Conservation (phyloP, 2,888 invertebrate genomes). For the Labia minor region DNA sequence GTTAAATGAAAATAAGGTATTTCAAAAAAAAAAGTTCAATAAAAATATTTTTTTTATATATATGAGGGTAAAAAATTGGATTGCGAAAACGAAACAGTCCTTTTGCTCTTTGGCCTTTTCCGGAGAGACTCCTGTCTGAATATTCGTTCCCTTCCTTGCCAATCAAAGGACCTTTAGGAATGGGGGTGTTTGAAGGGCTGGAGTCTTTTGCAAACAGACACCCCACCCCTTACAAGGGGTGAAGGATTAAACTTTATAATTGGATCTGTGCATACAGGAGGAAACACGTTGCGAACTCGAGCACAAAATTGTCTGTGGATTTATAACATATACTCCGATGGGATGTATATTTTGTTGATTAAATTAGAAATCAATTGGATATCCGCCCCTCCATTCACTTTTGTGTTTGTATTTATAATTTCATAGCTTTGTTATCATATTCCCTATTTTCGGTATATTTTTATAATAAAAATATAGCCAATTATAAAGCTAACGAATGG, state of each 20-base stretch:
- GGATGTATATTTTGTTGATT: not conserved
- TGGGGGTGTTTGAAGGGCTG: not conserved
- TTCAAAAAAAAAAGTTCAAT: no score
- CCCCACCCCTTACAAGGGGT: not conserved
- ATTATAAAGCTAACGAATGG: no score
- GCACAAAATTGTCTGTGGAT: constrained; percentile 8
- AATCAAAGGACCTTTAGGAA: not conserved
- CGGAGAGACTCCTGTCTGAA: not conserved
- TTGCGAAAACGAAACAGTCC: no score
- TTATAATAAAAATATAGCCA: no score
- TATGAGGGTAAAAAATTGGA: no score
- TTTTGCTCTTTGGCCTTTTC: not conserved
- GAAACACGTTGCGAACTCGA: constrained; percentile 7
- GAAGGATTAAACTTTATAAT: constrained; percentile 13
- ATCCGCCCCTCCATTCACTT: not conserved
- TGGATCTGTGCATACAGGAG: constrained; percentile 3
- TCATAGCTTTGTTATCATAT: no score
- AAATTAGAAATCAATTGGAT: not conserved
- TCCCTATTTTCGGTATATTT: no score
- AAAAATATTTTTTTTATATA: no score
- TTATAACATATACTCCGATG: not conserved
- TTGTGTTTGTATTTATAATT: no score
- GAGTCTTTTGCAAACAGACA: not conserved
- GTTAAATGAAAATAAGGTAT: no score
- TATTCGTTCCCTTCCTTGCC: not conserved